A percentile compares a stretch with the other conserved stretches of the same genome.
These are phyloP conservation scores for Ophiodon elongatus DNA, from an alignment of 2,113 vertebrate genomes.

Conservation along the genomic window DNA sequence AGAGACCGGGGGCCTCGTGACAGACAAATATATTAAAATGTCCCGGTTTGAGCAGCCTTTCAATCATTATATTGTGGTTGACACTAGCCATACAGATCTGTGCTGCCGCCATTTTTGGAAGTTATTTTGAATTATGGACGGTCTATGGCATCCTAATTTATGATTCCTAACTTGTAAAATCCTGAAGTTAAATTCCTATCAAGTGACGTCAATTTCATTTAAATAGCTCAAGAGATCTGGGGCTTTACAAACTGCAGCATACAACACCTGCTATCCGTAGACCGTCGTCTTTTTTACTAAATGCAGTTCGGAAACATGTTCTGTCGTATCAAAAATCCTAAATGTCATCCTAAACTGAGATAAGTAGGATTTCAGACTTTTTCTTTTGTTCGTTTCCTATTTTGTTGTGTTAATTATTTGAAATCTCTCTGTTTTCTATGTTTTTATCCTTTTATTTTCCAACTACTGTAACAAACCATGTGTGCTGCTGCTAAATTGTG, in stretches of 20 bases:
- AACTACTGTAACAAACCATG: background rate
- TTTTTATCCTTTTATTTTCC: background rate
- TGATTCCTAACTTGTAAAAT: no score
- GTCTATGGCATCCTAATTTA: no score
- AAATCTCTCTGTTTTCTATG: background rate
- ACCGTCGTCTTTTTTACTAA: background rate
- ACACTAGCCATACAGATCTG: no score
- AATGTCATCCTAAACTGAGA: background rate
- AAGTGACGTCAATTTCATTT: no score
- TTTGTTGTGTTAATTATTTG: background rate
- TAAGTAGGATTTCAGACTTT: no score
- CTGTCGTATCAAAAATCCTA: background rate
- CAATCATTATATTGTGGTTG: no score
- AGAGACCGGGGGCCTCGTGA: conserved; percentile 36
- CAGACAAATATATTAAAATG: background rate
- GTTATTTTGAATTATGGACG: no score
- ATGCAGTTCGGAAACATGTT: background rate
- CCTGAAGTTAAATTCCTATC: no score
- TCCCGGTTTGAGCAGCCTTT: no score
- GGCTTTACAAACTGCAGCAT: background rate
- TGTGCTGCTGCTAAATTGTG: background rate
- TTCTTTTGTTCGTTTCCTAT: background rate
- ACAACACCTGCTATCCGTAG: background rate
- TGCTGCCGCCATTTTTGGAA: no score
- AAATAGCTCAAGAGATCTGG: background rate